These are phyloP conservation scores for Pitta sordida DNA, from an alignment of 2,113 vertebrate genomes.

Conservation along the genomic window DNA sequence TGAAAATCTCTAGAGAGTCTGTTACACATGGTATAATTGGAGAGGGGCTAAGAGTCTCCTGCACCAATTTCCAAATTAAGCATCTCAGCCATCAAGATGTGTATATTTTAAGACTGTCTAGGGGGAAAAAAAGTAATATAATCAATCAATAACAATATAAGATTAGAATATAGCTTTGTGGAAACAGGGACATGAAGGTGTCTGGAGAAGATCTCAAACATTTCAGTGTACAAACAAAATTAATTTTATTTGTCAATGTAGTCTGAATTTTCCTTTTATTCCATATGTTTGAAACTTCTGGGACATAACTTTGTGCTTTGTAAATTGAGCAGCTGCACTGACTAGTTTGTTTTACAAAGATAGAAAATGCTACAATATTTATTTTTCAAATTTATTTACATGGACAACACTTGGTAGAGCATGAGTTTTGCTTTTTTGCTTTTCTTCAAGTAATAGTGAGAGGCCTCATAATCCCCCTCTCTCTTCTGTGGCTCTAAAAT, in stretches of 20 bases:
- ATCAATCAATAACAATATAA: slow-evolving; percentile 48
- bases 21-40: slow-evolving; percentile 44
- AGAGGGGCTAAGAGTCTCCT: slow-evolving; percentile 11
- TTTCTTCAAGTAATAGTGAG: not conserved
- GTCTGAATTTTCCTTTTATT: not conserved
- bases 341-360: not conserved
- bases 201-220: not conserved
- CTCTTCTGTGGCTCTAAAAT: not conserved
- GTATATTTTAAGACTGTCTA: slow-evolving; percentile 5
- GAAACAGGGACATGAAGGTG: not conserved
- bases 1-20: slow-evolving; percentile 45
- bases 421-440: not conserved
- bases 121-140: not conserved
- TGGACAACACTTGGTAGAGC: not conserved
- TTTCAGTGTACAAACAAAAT: not conserved
- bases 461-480: accelerated
- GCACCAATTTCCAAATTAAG: slow-evolving; percentile 55
- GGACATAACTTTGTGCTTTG: not conserved
- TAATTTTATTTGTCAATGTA: not conserved
- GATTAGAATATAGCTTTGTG: not conserved
- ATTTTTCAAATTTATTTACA: not conserved
- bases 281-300: not conserved
- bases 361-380: not conserved
- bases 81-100: slow-evolving; percentile 2
- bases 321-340: not conserved